These are phyloP conservation scores for Oxycera nigricornis DNA, from an alignment of 2,888 invertebrate genomes.

Conservation along the genomic window DNA sequence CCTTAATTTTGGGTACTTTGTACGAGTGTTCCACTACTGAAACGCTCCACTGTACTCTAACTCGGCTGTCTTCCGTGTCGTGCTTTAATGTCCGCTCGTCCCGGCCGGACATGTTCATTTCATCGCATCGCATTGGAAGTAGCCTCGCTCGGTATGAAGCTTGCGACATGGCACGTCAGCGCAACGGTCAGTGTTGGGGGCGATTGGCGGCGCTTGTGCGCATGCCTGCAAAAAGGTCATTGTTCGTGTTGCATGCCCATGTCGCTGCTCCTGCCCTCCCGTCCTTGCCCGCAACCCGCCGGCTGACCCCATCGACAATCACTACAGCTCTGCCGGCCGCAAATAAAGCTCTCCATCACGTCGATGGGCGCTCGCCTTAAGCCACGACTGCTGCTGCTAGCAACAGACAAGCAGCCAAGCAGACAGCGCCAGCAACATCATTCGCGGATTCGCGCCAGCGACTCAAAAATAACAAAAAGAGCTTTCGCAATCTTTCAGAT, in stretches of 20 bases:
- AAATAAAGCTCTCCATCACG: constrained; percentile 23
- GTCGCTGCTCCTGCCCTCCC: neutral
- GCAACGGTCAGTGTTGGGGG: neutral
- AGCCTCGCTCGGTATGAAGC: neutral
- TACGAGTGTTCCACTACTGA: no score
- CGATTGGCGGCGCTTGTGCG: neutral
- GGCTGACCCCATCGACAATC: neutral
- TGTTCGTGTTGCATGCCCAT: constrained; percentile 31
- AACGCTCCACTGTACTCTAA: no score
- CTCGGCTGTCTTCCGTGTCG: neutral
- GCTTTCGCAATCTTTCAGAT: neutral
- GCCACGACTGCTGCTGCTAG: neutral
- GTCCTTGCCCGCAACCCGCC: neutral
- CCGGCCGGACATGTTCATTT: neutral
- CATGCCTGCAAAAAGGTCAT: constrained; percentile 36
- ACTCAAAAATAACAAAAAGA: neutral
- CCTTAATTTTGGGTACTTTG: no score
- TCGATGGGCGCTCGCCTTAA: constrained; percentile 22
- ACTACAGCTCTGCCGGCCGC: neutral
- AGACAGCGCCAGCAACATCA: neutral
- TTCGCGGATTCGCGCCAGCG: neutral
- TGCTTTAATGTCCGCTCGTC: neutral
- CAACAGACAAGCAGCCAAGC: no score
- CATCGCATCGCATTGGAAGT: constrained; percentile 10
- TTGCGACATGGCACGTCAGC: neutral